Conservation (phyloP, 2,888 invertebrate genomes). For the Luperina nickerlii region DNA sequence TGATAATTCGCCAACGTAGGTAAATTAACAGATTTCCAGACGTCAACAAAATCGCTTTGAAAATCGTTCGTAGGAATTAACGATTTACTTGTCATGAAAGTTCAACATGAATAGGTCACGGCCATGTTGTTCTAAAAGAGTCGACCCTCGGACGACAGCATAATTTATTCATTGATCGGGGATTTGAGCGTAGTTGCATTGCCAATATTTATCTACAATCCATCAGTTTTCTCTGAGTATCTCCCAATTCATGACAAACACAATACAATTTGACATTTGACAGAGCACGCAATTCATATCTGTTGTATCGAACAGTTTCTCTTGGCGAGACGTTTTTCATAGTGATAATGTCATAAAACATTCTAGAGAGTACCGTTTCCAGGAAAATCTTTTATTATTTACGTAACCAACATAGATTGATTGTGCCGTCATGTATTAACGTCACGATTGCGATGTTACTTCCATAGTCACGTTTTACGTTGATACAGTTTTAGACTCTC, state of each 20-base stretch:
- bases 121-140: constrained; percentile 31
- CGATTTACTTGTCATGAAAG: constrained; percentile 23
- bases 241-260: constrained; percentile 21
- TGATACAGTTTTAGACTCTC: constrained; percentile 22
- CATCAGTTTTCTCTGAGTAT: constrained; percentile 11
- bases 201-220: constrained; percentile 4
- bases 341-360: constrained; percentile 25
- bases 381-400: constrained; percentile 39
- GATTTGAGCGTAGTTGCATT: constrained; percentile 17
- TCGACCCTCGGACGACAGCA: constrained; percentile 6
- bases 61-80: constrained; percentile 1
- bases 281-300: constrained; percentile 56
- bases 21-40: constrained; percentile 20
- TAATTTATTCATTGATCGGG: constrained; percentile 35
- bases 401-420: constrained; percentile 27
- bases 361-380: constrained; percentile 46
- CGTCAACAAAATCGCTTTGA: constrained; percentile 6
- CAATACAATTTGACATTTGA: constrained; percentile 52
- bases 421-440: constrained; percentile 24
- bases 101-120: constrained; percentile 37
- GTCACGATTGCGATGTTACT: constrained; percentile 6
- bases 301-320: constrained; percentile 37
- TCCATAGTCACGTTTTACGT: constrained; percentile 7
- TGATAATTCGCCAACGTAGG: constrained; percentile 1
- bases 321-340: constrained; percentile 34